Evolutionary conservation across 2,888 invertebrate species (phyloP).

Genomic region (Parnassius mnemosyne): DNA sequence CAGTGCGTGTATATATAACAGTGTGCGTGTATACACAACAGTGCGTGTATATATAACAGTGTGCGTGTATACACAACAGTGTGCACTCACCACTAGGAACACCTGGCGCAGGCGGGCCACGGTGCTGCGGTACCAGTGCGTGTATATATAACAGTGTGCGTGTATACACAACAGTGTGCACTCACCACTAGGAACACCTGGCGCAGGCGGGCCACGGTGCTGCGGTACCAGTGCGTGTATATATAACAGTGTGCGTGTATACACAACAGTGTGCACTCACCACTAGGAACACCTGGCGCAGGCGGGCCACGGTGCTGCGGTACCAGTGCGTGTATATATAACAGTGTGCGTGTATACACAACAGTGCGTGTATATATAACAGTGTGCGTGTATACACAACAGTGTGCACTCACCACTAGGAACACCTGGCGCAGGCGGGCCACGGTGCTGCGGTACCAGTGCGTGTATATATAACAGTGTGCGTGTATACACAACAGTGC

Average conservation of each 20-base stretch:
- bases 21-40: too few relatives aligned
- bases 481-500: too few relatives aligned
- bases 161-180: conserved; percentile 27
- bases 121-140: conserved; percentile 98
- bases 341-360: too few relatives aligned
- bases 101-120: conserved; percentile 96
- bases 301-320: conserved; percentile 95
- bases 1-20: conserved; percentile 97
- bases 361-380: conserved; percentile 88
- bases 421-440: conserved; percentile 97
- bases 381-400: conserved; percentile 11
- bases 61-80: neutral
- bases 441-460: conserved; percentile 98
- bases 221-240: conserved; percentile 97
- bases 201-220: conserved; percentile 95
- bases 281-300: conserved; percentile 96
- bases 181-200: conserved; percentile 96
- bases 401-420: conserved; percentile 84
- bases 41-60: neutral
- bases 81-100: conserved; percentile 89
- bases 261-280: conserved; percentile 76
- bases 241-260: too few relatives aligned
- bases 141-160: conserved; percentile 71
- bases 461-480: too few relatives aligned
- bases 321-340: conserved; percentile 99